A percentile compares a stretch with the other conserved stretches of the same genome.
These are phyloP conservation scores for Furcula furcula DNA, from an alignment of 2,888 invertebrate species.

Conservation along the genomic window DNA sequence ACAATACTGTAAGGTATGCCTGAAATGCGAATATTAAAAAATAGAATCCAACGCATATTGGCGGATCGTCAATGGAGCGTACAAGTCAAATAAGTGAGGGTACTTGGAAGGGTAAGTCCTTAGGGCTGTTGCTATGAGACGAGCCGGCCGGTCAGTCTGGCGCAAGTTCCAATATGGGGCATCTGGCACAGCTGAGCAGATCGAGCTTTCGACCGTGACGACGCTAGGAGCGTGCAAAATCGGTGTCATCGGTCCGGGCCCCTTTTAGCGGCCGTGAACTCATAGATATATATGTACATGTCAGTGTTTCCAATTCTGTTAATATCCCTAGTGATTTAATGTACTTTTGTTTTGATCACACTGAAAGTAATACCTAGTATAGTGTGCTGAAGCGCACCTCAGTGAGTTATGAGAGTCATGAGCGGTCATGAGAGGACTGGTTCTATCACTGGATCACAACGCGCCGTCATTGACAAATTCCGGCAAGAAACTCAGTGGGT, in stretches of 20 bases:
- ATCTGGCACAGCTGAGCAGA: slow-evolving; percentile 52
- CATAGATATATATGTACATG: too few relatives aligned
- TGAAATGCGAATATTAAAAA: slow-evolving; percentile 41
- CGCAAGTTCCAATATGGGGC: slow-evolving; percentile 73
- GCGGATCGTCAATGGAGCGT: slow-evolving; percentile 52
- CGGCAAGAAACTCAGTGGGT: too few relatives aligned
- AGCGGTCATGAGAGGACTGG: too few relatives aligned
- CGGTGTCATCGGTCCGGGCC: slow-evolving; percentile 42
- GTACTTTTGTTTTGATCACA: too few relatives aligned
- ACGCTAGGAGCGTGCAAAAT: slow-evolving; percentile 53
- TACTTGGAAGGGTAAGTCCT: slow-evolving; percentile 59
- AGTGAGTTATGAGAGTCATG: too few relatives aligned
- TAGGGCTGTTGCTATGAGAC: slow-evolving; percentile 58
- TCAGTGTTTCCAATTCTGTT: too few relatives aligned
- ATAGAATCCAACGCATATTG: slow-evolving; percentile 52
- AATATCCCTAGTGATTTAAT: too few relatives aligned
- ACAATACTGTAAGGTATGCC: slow-evolving; percentile 27
- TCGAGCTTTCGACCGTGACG: slow-evolving; percentile 53
- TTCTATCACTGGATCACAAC: too few relatives aligned
- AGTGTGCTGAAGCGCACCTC: too few relatives aligned
- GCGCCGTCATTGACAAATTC: too few relatives aligned
- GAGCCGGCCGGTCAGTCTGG: slow-evolving; percentile 59
- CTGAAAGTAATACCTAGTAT: too few relatives aligned
- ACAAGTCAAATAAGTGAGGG: slow-evolving; percentile 59
- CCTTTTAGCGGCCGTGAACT: background rate